phyloP scores from a whole-genome alignment of 2,888 invertebrate genomes.

The Rhagium mordax region DNA sequence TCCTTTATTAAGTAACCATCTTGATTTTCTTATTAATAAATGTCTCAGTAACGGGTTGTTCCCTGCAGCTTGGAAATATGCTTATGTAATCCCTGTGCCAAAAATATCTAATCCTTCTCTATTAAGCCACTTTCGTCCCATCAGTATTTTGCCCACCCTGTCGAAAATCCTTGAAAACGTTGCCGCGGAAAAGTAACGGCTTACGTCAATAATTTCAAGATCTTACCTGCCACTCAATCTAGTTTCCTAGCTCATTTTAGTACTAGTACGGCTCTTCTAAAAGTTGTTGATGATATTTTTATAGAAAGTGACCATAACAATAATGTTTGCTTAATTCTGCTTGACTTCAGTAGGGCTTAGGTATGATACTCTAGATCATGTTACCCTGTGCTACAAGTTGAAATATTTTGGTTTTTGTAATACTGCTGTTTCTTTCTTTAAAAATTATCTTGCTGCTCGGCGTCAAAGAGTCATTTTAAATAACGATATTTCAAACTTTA shows the following conservation, averaged over 20 bases:
- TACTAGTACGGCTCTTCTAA: neutral
- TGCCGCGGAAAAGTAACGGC: neutral
- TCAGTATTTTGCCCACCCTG: neutral
- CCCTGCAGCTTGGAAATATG: neutral
- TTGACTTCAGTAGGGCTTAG: too few species aligned
- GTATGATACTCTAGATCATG: too few species aligned
- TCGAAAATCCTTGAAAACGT: neutral
- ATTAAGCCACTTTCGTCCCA: neutral
- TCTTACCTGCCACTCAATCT: neutral
- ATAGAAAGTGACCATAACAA: neutral
- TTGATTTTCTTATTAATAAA: neutral
- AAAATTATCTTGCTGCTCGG: neutral
- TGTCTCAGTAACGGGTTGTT: neutral
- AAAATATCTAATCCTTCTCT: neutral
- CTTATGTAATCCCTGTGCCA: neutral
- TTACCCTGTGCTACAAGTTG: neutral
- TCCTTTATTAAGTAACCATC: neutral
- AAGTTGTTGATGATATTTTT: neutral
- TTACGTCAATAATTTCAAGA: neutral
- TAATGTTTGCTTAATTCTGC: neutral
- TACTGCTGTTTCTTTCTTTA: neutral
- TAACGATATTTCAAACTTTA: neutral
- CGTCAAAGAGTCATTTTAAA: neutral
- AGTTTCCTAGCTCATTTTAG: neutral
- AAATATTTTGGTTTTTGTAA: neutral